Percentiles rank a stretch among this genome's conserved stretches.
These are phyloP conservation scores for Cataglyphis albicans DNA, from an alignment of 2,888 invertebrate species.

Conservation along the genomic window DNA sequence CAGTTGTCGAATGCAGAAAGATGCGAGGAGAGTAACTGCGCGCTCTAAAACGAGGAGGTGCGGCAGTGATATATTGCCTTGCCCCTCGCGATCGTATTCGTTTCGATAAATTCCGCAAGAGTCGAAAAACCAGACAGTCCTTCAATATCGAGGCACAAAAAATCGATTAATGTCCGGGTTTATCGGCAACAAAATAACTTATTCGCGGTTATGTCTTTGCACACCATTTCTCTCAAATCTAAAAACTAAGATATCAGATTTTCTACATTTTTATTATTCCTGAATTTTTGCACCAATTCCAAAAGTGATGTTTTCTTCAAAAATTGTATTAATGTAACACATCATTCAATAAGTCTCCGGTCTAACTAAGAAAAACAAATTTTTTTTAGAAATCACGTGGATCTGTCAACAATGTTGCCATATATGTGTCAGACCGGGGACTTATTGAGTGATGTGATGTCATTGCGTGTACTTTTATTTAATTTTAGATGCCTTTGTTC, in stretches of 20 bases:
- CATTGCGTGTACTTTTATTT: background rate
- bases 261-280: background rate
- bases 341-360: too few relatives aligned
- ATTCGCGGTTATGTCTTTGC: background rate
- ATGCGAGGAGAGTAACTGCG: constrained; percentile 53
- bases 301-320: background rate
- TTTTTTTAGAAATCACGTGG: too few relatives aligned
- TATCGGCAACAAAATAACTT: constrained; percentile 29
- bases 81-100: constrained; percentile 41
- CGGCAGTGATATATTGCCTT: constrained; percentile 53
- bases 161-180: constrained; percentile 40
- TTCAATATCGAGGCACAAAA: constrained; percentile 40
- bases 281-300: background rate
- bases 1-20: constrained; percentile 54
- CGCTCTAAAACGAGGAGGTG: constrained; percentile 36
- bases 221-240: constrained; percentile 3
- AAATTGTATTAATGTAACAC: background rate
- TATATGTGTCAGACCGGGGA: too few relatives aligned
- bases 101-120: constrained; percentile 53
- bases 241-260: background rate
- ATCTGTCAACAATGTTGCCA: too few relatives aligned
- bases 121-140: constrained; percentile 27
- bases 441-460: too few relatives aligned
- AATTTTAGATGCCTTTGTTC: background rate
- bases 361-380: too few relatives aligned